A percentile compares a stretch with the other conserved stretches of the same genome.
These are phyloP conservation scores for Falco naumanni DNA, from an alignment of 2,797 vertebrate species.

Conservation along the genomic window DNA sequence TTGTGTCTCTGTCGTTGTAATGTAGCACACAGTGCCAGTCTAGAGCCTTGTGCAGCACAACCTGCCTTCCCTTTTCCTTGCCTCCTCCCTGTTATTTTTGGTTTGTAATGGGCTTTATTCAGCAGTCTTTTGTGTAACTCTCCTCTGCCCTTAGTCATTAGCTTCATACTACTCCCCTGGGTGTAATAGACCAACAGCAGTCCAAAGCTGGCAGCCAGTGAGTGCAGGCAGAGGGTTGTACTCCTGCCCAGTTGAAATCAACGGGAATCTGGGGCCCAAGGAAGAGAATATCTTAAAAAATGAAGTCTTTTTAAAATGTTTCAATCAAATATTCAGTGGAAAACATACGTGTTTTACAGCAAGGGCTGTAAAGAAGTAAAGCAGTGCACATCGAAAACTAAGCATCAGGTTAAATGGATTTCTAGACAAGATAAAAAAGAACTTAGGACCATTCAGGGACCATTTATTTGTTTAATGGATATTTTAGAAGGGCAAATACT, in stretches of 20 bases:
- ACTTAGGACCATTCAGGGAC: not conserved
- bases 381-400: not conserved
- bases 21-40: not conserved
- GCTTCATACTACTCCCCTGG: not conserved
- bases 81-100: not conserved
- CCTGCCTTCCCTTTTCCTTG: not conserved
- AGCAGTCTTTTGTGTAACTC: slow-evolving; percentile 38
- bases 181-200: slow-evolving; percentile 22
- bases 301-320: not conserved
- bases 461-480: not conserved
- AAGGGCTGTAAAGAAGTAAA: not conserved
- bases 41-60: not conserved
- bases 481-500: not conserved
- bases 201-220: not conserved
- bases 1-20: accelerated
- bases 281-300: not conserved
- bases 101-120: slow-evolving; percentile 43
- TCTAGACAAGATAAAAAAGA: not conserved
- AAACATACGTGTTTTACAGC: not conserved
- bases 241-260: not conserved
- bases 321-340: not conserved
- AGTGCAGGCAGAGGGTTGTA: not conserved
- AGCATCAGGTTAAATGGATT: not conserved
- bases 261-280: not conserved
- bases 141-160: slow-evolving; percentile 39